Conservation (phyloP, 2,888 invertebrate genomes). For the Alentia gelatinosa region DNA sequence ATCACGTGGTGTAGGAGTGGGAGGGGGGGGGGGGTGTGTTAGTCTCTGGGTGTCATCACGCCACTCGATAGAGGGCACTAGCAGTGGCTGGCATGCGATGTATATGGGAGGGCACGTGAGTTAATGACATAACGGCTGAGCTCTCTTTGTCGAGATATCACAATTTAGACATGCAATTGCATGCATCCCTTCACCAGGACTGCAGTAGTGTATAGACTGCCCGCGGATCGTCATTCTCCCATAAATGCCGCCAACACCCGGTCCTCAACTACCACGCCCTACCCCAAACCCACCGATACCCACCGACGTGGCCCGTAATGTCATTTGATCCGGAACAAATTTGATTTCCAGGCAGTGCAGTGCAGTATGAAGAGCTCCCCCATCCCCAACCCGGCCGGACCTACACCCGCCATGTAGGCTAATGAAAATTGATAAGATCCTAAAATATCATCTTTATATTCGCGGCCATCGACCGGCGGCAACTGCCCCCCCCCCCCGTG, state of each 20-base stretch:
- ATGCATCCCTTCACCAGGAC: not conserved
- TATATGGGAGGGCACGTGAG: no score
- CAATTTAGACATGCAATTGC: not conserved
- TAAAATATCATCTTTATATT: not conserved
- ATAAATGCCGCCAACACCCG: not conserved
- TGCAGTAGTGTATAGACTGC: no score
- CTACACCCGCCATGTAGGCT: not conserved
- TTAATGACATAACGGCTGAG: not conserved
- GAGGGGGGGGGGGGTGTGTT: no score
- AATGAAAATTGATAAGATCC: constrained; percentile 26
- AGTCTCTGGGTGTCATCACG: not conserved
- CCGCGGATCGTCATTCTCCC: no score
- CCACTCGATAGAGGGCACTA: not conserved
- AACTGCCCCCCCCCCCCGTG: no score
- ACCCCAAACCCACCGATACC: not conserved
- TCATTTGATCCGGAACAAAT: constrained; percentile 17
- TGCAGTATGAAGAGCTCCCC: not conserved
- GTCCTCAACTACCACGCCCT: not conserved
- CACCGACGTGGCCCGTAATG: not conserved
- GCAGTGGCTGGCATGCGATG: not conserved
- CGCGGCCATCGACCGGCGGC: not conserved
- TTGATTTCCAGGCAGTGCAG: not conserved
- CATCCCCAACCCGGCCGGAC: not conserved
- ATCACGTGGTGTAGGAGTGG: no score
- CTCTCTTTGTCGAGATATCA: not conserved